Evolutionary conservation across 2,113 vertebrate species (phyloP), one percentile per base, ranked within the genome.

Genomic region (Thunnus maccoyii): DNA sequence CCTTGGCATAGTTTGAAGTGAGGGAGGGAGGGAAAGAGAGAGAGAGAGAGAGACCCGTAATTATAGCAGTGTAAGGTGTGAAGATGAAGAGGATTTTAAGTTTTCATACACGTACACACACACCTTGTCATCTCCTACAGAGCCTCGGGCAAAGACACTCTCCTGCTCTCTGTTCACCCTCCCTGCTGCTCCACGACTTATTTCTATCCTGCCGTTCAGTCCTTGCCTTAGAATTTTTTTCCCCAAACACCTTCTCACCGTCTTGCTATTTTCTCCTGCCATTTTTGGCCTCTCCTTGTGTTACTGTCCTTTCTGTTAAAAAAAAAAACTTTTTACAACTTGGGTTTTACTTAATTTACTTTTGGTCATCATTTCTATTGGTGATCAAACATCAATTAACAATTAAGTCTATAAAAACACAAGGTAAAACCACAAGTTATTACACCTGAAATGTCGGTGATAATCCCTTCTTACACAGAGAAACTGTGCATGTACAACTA

Each of bases 41-140:
- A 75, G 89, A 86, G 91, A 74, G 64, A 79, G 71, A 85, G 78
- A 86, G 64, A 73, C 50, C 78, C 86, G 80, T 94, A 94, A 94
- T 94, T 94, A 94, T 89, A 90, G 84, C 72, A 82, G 84, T 12
- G 83, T 69, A 81, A 89, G 89, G 89, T 90, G 89, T 86, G 92
- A 92, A 91, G 82, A 88, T 90, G 86, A 91, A 79, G 78, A 76
- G 80, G 74, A 89, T 87, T 85, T 81, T 81, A 77, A 86, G 91
- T 92, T 92, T 91, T 81, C 71, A 83, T 81, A 86, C 72, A 72
- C 52, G n/a, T 63, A 76, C 64, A 62, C 22, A 62, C 22, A 65
- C 48, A 50, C 68, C 91, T 93, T 90, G 89, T 89, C 86, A 84
- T 80, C 86, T 81, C 70, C 64, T 69, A 70, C 72, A 86, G 78